A percentile compares a stretch with the other conserved stretches of the same genome.
phyloP scores from a whole-genome alignment of 2,888 invertebrate species.

The Mythimna impura region DNA sequence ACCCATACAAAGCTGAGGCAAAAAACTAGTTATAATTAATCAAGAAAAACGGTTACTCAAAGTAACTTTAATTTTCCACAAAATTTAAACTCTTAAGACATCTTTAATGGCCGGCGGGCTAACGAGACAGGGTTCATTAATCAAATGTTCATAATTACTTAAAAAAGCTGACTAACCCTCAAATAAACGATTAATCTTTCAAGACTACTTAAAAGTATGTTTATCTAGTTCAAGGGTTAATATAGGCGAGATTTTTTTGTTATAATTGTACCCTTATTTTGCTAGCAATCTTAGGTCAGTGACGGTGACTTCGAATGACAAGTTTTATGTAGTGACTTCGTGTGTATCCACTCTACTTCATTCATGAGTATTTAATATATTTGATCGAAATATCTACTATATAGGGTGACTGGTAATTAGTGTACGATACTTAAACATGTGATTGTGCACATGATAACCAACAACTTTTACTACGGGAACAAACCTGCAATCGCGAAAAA shows the following conservation, averaged over 20 bases:
- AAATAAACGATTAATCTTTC: slow-evolving; percentile 63
- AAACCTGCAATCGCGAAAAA: too few species aligned
- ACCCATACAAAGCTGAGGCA: too few species aligned
- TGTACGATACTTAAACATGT: too few species aligned
- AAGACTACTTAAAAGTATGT: slow-evolving; percentile 28
- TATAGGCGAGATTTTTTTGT: slow-evolving; percentile 7
- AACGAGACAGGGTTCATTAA: slow-evolving; percentile 61
- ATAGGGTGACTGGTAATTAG: too few species aligned
- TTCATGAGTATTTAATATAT: too few species aligned
- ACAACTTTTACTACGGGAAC: too few species aligned
- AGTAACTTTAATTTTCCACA: slow-evolving; percentile 32
- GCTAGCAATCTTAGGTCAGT: background rate
- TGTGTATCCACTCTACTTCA: too few species aligned
- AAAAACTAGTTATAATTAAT: slow-evolving; percentile 12
- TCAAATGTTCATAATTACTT: slow-evolving; percentile 66
- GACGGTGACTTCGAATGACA: too few species aligned
- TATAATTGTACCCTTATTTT: background rate
- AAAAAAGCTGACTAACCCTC: slow-evolving; percentile 61
- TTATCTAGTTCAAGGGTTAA: slow-evolving; percentile 20
- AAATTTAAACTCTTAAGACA: slow-evolving; percentile 33
- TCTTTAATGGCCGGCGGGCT: slow-evolving; percentile 41
- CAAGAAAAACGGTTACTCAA: slow-evolving; percentile 15
- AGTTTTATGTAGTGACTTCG: too few species aligned
- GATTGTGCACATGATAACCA: too few species aligned
- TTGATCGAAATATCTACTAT: too few species aligned